Percentiles rank a stretch among this genome's conserved stretches.
Conservation (phyloP, 2,888 invertebrate species). For the Terebella lapidaria region DNA sequence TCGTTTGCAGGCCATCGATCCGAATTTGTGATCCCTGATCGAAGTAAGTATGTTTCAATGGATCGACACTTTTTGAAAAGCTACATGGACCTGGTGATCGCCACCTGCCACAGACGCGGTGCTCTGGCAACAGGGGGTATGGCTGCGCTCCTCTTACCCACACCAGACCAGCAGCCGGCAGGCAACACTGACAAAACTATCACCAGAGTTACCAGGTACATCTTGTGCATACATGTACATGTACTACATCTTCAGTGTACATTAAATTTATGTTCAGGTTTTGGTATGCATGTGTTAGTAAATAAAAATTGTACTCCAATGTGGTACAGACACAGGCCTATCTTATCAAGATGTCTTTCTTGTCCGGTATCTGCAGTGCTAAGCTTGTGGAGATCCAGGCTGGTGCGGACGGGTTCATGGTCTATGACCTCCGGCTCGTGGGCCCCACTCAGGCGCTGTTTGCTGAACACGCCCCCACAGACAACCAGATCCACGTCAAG, state of each 20-base stretch:
- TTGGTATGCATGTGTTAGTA: too few species aligned
- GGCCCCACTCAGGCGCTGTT: slow-evolving; percentile 45
- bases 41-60: slow-evolving; percentile 64
- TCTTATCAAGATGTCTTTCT: too few species aligned
- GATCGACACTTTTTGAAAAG: slow-evolving; percentile 62
- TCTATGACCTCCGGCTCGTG: slow-evolving; percentile 64
- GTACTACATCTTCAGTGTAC: too few species aligned
- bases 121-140: slow-evolving; percentile 67
- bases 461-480: slow-evolving; percentile 30
- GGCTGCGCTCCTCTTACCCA: slow-evolving; percentile 62
- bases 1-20: slow-evolving; percentile 44
- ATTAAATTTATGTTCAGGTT: too few species aligned
- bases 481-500: slow-evolving; percentile 59
- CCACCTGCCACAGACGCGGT: slow-evolving; percentile 61
- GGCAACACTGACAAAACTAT: too few species aligned
- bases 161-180: slow-evolving; percentile 31
- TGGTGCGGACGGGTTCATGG: slow-evolving; percentile 67
- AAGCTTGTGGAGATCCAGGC: slow-evolving; percentile 48
- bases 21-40: slow-evolving; percentile 65
- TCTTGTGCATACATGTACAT: too few species aligned
- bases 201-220: too few species aligned
- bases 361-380: too few species aligned
- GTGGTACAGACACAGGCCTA: too few species aligned
- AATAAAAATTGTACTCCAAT: too few species aligned
- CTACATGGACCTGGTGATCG: slow-evolving; percentile 62